Conservation (phyloP, 2,113 vertebrate genomes). For the Pongo pygmaeus region DNA sequence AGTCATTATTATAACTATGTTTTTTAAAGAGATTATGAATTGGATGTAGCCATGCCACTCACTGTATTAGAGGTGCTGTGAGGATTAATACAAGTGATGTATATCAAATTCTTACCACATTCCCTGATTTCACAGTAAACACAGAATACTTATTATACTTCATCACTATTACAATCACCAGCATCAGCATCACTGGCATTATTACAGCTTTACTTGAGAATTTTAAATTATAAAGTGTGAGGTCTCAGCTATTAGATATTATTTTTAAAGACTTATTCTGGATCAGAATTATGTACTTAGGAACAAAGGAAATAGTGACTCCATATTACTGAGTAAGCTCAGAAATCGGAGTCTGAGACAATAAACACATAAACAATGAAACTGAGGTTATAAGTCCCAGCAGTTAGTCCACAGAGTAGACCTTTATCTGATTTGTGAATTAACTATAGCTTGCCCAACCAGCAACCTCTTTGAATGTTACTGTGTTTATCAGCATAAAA, state of each 20-base stretch:
- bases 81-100: neutral
- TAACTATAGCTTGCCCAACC: neutral
- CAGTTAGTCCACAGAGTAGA: neutral
- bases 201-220: neutral
- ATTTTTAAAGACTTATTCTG: neutral
- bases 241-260: neutral
- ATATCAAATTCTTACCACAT: neutral
- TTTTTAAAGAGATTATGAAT: constrained; percentile 15
- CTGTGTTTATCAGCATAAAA: neutral
- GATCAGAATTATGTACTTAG: neutral
- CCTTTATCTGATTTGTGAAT: neutral
- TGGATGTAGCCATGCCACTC: neutral
- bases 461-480: neutral
- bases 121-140: neutral
- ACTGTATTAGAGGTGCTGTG: neutral
- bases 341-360: neutral
- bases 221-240: neutral
- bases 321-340: neutral
- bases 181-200: neutral
- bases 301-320: neutral
- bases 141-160: neutral
- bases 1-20: neutral
- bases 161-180: neutral
- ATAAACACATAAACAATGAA: neutral
- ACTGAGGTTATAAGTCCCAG: neutral